Base-by-base conservation (phyloP, 2,888 invertebrate species). In the Aplocera efformata region DNA sequence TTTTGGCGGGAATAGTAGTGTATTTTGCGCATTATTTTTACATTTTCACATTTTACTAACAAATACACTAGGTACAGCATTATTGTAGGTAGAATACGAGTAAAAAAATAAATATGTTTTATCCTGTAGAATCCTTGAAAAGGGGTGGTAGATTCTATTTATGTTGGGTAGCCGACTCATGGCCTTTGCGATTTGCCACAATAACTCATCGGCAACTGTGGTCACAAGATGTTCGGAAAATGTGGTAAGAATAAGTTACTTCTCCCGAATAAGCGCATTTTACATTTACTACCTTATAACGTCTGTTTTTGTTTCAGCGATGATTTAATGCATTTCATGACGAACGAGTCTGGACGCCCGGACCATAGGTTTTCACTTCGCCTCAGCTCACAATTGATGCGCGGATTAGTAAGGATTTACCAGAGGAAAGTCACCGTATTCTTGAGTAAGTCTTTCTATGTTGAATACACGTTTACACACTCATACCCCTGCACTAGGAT, bases 91-190 rank as follows among this genome's bases (percentile, higher is more conserved):
- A 20, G 20, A 20, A 20, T 22, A 27, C 26, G n/a, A 27, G 7
- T 24, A 7, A 17, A 32, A 31, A 34, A 10, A 0, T 34, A 17
- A 41, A 40, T 33, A 85, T 86, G 86, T 86, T 86, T 78, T 86
- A 78, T 58, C 82, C 81, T 0, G 74, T 62, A 1, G 74, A 79
- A 24, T 79, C 79, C 1, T 60, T 86, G 29, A 79, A 68, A 54
- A 67, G 70, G 47, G 86, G 86, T 7, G 86, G 86, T 10, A 72
- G 74, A 51, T 86, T 86, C 67, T 79, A 86, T 59, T 61, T 83
- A 37, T 82, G 82, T 50, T 86, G 86, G 86, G 72, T 86, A 5
- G 86, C 85, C 13, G 86, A 86, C 59, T 82, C 84, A 9, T 85
- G 84, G 84, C 85, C 86, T 1, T 48, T 74, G 20, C 70, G 78